These are phyloP conservation scores for Heliconius charithonia DNA, from an alignment of 2,888 invertebrate species.

Conservation along the genomic window DNA sequence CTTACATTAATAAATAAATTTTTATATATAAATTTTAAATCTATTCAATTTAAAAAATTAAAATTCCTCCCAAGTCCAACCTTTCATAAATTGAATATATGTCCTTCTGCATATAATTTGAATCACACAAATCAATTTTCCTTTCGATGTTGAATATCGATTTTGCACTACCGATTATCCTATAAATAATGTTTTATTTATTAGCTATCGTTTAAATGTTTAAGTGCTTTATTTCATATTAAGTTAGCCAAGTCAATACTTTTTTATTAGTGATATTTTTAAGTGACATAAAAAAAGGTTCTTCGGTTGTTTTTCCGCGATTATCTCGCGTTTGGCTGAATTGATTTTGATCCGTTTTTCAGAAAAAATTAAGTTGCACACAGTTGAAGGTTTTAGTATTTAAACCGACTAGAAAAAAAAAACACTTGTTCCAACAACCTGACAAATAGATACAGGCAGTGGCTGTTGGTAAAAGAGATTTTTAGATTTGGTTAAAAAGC, in stretches of 20 bases:
- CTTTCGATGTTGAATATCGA: constrained; percentile 29
- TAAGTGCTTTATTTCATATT: background rate
- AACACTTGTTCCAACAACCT: too few species aligned
- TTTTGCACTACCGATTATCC: constrained; percentile 29
- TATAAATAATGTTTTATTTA: constrained; percentile 33
- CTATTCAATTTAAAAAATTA: constrained; percentile 12
- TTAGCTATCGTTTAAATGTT: background rate
- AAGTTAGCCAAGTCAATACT: background rate
- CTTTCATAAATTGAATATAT: constrained; percentile 35
- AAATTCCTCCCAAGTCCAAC: constrained; percentile 38
- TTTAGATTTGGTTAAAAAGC: too few species aligned
- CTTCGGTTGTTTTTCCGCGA: background rate
- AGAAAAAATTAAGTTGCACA: background rate
- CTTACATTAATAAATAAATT: too few species aligned
- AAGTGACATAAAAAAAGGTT: background rate
- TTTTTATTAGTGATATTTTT: background rate
- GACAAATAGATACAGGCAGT: too few species aligned
- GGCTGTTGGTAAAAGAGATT: too few species aligned
- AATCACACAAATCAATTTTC: constrained; percentile 30
- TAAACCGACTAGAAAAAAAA: too few species aligned
- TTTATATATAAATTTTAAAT: too few species aligned
- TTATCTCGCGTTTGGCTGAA: too few species aligned
- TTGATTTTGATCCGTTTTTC: background rate
- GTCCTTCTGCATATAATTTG: constrained; percentile 33
- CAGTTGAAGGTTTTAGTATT: background rate